These are phyloP conservation scores for Drosophila subsilvestris DNA, from an alignment of 2,888 invertebrate species.

Conservation along the genomic window DNA sequence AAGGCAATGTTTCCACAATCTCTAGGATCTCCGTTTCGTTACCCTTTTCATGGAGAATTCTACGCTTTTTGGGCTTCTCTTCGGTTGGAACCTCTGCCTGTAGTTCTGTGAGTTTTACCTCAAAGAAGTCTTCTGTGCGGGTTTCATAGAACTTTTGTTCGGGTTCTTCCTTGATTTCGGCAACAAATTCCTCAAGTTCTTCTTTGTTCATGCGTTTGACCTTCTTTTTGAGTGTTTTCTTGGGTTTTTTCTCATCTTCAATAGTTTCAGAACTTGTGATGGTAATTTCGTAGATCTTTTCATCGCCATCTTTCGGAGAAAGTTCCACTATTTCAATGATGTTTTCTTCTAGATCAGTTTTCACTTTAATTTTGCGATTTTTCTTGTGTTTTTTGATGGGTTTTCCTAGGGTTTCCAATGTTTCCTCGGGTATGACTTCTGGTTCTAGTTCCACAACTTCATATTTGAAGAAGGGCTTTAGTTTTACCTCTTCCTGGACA, in stretches of 20 bases:
- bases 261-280: slow-evolving; percentile 58
- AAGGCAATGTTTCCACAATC: slow-evolving; percentile 79
- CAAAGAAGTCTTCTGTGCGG: slow-evolving; percentile 66
- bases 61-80: slow-evolving; percentile 79
- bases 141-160: slow-evolving; percentile 60
- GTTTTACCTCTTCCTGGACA: slow-evolving; percentile 50
- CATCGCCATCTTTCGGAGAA: slow-evolving; percentile 61
- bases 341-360: slow-evolving; percentile 83
- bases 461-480: slow-evolving; percentile 69
- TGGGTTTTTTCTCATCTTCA: slow-evolving; percentile 45
- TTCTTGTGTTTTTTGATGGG: slow-evolving; percentile 71
- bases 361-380: slow-evolving; percentile 82
- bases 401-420: slow-evolving; percentile 64
- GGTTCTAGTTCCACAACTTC: slow-evolving; percentile 74
- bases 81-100: slow-evolving; percentile 76
- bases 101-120: slow-evolving; percentile 76
- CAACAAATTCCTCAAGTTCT: slow-evolving; percentile 73
- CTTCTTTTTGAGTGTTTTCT: slow-evolving; percentile 72
- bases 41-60: slow-evolving; percentile 82
- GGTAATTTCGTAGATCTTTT: slow-evolving; percentile 67
- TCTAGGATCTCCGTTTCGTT: slow-evolving; percentile 84
- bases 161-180: slow-evolving; percentile 75
- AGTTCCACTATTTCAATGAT: slow-evolving; percentile 83
- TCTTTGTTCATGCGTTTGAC: slow-evolving; percentile 75
- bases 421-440: slow-evolving; percentile 54